Base-by-base conservation (phyloP, 2,888 invertebrate genomes). In the Diabrotica balteata region DNA sequence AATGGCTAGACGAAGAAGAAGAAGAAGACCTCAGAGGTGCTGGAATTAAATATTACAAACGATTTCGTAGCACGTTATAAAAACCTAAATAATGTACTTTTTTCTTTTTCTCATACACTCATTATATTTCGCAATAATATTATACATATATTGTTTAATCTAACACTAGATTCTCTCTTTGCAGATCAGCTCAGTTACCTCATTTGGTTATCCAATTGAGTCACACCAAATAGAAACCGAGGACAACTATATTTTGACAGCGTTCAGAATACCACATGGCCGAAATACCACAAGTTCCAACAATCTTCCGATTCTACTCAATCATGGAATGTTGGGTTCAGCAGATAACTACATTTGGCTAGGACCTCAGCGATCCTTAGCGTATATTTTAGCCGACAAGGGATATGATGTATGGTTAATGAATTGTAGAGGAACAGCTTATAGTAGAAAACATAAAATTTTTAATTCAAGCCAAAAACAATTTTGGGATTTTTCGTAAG, bases 351-450 rank as follows among this genome's bases (percentile, higher is more conserved):
- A 90, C 88, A 86, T 95, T 4, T 81, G 92, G 61, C 90, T 91
- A 84, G 90, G 91, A 0, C 91, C 91, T 1, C 86, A 89, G 49
- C 87, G 86, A 70, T 88, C 88, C 54, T 84, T 94, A 10, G 84
- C 77, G 0, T 85, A 80, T 75, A 77, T 87, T 9, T 81, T 92
- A 4, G 88, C 90, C 7, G 90, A 92, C 75, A 84, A 85, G 75
- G 90, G 91, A n/a, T 92, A 88, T 74, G 92, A 92, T 71, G 91
- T 92, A 0, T 95, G 95, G 95, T 84, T 95, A 84, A 91, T 92
- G 0, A 95, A 95, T 79, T 88, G 88, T 22, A 88, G 95, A 5
- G 95, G 95, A 32, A 32, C 32, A 32, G 32, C 4, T 32, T 32
- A 32, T 32, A 32, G 32, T 32, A 32, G 32, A 32, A 4, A 32